These are phyloP conservation scores for Dryocosmus kuriphilus DNA, from an alignment of 2,888 invertebrate species.

Conservation along the genomic window DNA sequence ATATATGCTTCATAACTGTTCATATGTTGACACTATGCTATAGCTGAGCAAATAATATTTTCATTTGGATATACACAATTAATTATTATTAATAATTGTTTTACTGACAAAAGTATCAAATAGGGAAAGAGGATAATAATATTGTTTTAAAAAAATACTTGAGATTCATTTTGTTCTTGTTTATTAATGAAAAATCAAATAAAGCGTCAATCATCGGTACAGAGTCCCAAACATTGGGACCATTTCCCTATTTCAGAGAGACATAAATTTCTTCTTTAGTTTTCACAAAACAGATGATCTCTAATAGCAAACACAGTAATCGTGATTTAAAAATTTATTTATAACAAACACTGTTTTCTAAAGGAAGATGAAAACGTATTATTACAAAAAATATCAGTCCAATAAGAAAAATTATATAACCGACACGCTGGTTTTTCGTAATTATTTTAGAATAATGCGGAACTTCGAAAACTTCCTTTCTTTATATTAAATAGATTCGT, in stretches of 20 bases:
- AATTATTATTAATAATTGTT: too few species aligned
- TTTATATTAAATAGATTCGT: constrained; percentile 27
- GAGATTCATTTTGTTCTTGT: neutral
- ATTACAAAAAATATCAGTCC: constrained; percentile 3
- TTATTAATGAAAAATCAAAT: constrained; percentile 31
- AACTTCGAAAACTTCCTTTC: constrained; percentile 27
- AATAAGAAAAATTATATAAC: constrained; percentile 25
- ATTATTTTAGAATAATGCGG: constrained; percentile 13
- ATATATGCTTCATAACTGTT: too few species aligned
- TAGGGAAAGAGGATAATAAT: neutral
- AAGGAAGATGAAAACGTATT: neutral
- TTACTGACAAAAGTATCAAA: too few species aligned
- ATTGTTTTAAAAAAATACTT: neutral
- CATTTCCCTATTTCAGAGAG: neutral
- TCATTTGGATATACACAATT: too few species aligned
- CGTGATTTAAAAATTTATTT: neutral
- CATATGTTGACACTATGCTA: too few species aligned
- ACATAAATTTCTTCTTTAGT: neutral
- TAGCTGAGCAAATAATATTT: too few species aligned
- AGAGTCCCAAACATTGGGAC: neutral
- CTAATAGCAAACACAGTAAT: constrained; percentile 24
- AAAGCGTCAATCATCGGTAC: constrained; percentile 2
- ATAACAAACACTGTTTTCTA: neutral
- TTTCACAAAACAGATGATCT: neutral
- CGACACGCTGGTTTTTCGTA: neutral